Evolutionary conservation across 2,797 vertebrate species (phyloP), one percentile per base, ranked within the genome.

Genomic region (Setipinna tenuifilis): DNA sequence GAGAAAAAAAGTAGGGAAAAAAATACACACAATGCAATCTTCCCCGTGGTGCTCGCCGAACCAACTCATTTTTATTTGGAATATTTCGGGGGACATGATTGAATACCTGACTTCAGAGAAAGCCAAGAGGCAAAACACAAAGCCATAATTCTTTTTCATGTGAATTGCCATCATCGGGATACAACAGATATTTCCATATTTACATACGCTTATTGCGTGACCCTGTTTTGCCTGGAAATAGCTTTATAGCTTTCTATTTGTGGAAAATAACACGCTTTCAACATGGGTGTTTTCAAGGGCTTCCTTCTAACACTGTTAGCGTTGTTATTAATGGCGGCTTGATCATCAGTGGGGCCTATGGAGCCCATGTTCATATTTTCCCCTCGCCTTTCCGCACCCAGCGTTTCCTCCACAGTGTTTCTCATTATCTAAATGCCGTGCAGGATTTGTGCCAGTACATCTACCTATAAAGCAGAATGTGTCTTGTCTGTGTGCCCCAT

Each of bases 1-100:
- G 50, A 48, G 78, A 85, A 62, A 23, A 41, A 86, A 84, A 41
- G 59, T 57, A 75, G 84, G 21, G 10, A 75, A 86, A 84, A 41
- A 9, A 80, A 11, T 6, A 23, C 14, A 82, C 12, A 25, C 62
- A 58, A 68, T 35, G 68, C 81, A 87, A 71, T 75, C 28, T 75
- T 80, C 82, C 48, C 82, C 28, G 80, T 65, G 82, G 83, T 88
- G 83, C 85, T 68, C 57, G 57, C 78, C 84, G n/a, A 84, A 85
- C 81, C 80, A 78, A 88, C 84, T 81, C 85, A 48, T 86, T 85
- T 87, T 82, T 83, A 85, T 82, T 87, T 84, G 25, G 86, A 85
- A 54, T 83, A 87, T 81, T 75, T 75, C 28, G 6, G 0, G 75
- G 59, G 82, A 83, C 25, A 81, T 25, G 82, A 35, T 80, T n/a